A percentile compares a stretch with the other conserved stretches of the same genome.
Evolutionary conservation across 2,113 vertebrate genomes (phyloP).

Genomic region (Amblyopsis rosae): DNA sequence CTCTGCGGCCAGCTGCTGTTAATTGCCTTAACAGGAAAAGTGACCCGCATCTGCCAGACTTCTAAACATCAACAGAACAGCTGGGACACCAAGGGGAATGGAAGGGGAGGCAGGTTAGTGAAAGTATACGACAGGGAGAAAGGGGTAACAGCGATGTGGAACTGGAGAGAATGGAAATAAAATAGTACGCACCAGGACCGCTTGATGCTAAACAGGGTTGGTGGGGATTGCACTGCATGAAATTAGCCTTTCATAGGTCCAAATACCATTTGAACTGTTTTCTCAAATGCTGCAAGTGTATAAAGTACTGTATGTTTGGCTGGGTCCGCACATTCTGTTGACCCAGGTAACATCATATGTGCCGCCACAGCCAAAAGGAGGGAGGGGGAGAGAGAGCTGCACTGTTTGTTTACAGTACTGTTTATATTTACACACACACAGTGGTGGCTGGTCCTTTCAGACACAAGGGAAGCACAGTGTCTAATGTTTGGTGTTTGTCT

Average conservation of each 20-base stretch:
- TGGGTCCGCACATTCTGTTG: slow-evolving; percentile 16
- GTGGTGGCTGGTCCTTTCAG: too few relatives aligned
- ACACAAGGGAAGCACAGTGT: neutral
- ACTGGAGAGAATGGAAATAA: slow-evolving; percentile 1
- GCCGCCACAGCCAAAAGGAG: slow-evolving; percentile 29
- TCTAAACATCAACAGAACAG: slow-evolving; percentile 59
- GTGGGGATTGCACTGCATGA: neutral
- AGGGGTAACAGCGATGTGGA: slow-evolving; percentile 26
- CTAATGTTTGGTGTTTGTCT: too few relatives aligned
- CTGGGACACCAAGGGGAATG: slow-evolving; percentile 45
- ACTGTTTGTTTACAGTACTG: too few relatives aligned
- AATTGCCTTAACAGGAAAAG: slow-evolving; percentile 72
- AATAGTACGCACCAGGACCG: neutral
- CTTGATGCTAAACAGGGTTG: slow-evolving; percentile 13
- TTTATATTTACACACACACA: neutral
- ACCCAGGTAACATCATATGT: slow-evolving; percentile 38
- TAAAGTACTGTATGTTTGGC: neutral
- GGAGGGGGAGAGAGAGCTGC: slow-evolving; percentile 26
- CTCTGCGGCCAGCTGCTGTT: slow-evolving; percentile 46
- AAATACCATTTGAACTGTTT: slow-evolving; percentile 10
- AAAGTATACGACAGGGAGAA: slow-evolving; percentile 25
- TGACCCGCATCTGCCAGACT: slow-evolving; percentile 67
- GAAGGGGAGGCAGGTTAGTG: neutral
- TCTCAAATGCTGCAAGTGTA: too few relatives aligned
- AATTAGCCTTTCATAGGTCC: slow-evolving; percentile 26